Conservation (phyloP, 2,888 invertebrate genomes). For the Halictus quadricinctus region DNA sequence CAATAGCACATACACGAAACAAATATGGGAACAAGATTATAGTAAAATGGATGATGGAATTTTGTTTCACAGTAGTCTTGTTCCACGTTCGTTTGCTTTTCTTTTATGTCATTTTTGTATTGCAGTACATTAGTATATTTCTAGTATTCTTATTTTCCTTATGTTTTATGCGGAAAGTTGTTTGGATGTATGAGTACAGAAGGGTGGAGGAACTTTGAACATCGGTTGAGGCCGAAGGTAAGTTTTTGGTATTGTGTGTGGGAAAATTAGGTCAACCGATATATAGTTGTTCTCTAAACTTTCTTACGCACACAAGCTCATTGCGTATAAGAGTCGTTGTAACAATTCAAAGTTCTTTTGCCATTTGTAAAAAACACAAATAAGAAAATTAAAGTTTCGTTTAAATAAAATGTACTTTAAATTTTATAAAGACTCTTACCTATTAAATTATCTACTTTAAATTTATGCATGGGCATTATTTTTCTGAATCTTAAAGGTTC, state of each 20-base stretch:
- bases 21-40: neutral
- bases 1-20: neutral
- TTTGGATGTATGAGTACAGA: conserved; percentile 2
- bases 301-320: neutral
- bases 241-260: neutral
- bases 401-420: neutral
- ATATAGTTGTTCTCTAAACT: neutral
- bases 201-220: conserved; percentile 2
- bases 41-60: neutral
- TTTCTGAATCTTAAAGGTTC: neutral
- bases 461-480: conserved; percentile 14
- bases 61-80: too few relatives aligned
- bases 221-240: neutral
- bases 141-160: conserved; percentile 2
- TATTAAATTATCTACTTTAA: neutral
- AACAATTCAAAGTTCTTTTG: neutral
- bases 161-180: conserved; percentile 5
- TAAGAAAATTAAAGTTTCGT: neutral
- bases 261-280: conserved; percentile 5
- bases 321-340: neutral
- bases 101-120: neutral
- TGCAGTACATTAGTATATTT: neutral
- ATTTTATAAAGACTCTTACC: neutral
- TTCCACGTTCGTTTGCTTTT: neutral
- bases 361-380: neutral